Evolutionary conservation across 2,888 invertebrate species (phyloP).

Genomic region (Thysanoteuthis rhombus): DNA sequence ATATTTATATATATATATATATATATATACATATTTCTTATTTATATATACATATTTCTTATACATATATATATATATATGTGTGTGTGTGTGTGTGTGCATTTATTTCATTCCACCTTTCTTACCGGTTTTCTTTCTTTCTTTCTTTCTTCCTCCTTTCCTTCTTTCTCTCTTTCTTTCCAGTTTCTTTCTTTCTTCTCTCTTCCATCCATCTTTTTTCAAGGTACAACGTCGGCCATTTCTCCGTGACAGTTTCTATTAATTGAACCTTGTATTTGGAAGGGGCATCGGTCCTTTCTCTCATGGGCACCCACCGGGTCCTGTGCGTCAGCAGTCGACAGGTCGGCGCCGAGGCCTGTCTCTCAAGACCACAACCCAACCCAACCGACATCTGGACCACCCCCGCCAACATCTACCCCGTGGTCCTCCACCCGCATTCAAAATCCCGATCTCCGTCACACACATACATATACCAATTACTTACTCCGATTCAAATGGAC

Average conservation of each 20-base stretch:
- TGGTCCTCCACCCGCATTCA: not conserved
- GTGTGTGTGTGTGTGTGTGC: too few relatives aligned
- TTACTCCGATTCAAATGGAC: not conserved
- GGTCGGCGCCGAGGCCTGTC: not conserved
- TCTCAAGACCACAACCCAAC: not conserved
- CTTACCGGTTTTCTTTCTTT: too few relatives aligned
- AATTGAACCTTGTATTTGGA: not conserved
- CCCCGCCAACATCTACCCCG: not conserved
- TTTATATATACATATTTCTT: too few relatives aligned
- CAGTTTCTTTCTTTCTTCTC: too few relatives aligned
- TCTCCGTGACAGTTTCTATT: not conserved
- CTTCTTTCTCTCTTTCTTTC: not conserved
- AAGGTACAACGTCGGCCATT: not conserved
- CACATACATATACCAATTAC: not conserved
- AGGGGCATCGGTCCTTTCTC: not conserved
- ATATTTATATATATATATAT: too few relatives aligned
- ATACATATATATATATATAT: too few relatives aligned
- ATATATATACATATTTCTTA: too few relatives aligned
- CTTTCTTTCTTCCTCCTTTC: too few relatives aligned
- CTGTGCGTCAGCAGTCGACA: not conserved
- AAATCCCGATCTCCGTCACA: not conserved
- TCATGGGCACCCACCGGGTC: not conserved
- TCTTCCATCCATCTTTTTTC: not conserved
- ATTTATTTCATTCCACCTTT: too few relatives aligned
- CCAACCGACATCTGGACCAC: not conserved